phyloP scores from a whole-genome alignment of 2,888 invertebrate species.

The Stenchaetothrips biformis region DNA sequence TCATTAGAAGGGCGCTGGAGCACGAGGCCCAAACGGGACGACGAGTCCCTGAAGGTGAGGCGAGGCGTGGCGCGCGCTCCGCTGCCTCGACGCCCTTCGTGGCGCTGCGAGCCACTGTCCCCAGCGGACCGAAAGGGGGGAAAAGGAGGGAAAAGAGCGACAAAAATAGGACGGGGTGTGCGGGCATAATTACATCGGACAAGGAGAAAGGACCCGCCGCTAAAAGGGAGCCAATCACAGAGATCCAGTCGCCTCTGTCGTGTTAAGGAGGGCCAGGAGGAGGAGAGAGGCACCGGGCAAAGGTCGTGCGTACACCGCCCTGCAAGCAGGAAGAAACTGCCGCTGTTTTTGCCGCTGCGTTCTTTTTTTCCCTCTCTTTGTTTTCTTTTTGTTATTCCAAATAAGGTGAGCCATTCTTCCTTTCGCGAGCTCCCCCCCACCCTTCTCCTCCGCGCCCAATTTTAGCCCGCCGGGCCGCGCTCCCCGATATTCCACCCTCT shows the following conservation, averaged over 20 bases:
- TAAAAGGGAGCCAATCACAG: no score
- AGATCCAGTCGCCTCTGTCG: no score
- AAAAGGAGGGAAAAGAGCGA: neutral
- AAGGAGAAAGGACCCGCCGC: neutral
- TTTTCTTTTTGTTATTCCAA: no score
- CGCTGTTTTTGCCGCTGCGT: no score
- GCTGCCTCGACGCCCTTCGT: neutral
- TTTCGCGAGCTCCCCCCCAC: no score
- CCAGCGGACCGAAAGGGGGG: neutral
- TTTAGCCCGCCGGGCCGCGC: neutral
- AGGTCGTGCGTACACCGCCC: neutral
- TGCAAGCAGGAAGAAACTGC: no score
- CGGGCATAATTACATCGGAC: slow-evolving; percentile 1
- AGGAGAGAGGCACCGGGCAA: neutral
- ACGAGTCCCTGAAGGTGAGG: neutral
- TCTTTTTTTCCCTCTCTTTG: no score
- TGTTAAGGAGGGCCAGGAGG: neutral
- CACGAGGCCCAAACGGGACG: neutral
- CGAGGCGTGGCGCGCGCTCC: neutral
- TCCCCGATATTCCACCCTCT: neutral
- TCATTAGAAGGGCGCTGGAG: no score
- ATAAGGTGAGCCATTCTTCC: no score
- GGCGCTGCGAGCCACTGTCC: neutral
- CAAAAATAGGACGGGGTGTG: neutral
- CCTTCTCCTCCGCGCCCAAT: no score